Evolutionary conservation across 37 sponge, comb jelly and placozoan species (phyloP).

Genomic region (Ianthella basta): DNA sequence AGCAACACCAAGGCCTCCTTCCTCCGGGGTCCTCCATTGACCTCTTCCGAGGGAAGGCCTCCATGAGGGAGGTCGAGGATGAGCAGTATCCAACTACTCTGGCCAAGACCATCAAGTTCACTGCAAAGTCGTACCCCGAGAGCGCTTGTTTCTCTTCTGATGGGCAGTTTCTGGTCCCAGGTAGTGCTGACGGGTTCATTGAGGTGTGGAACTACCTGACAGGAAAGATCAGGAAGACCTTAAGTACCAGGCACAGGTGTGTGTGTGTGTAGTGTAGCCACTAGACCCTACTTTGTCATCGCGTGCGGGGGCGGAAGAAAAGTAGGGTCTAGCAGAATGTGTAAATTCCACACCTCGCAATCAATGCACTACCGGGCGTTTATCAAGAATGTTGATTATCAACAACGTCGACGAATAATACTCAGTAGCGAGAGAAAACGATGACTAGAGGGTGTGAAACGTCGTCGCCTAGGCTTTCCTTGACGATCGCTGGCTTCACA

Average conservation of each 20-base stretch:
- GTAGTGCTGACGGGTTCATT: slow-evolving; percentile 95
- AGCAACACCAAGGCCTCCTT: slow-evolving; percentile 95
- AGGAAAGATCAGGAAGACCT: slow-evolving; percentile 98
- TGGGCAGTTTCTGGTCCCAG: slow-evolving; percentile 97
- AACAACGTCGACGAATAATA: no score
- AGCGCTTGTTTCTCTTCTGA: slow-evolving; percentile 93
- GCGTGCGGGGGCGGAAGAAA: no score
- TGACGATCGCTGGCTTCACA: no score
- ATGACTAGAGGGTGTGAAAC: no score
- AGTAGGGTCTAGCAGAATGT: no score
- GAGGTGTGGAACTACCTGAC: slow-evolving; percentile 99
- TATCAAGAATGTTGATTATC: no score
- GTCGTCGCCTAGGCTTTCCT: no score
- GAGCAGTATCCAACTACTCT: slow-evolving; percentile 95
- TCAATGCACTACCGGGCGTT: no score
- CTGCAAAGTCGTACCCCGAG: slow-evolving; percentile 89
- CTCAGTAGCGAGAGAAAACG: no score
- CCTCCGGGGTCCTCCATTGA: slow-evolving; percentile 75
- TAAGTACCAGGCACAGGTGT: slow-evolving; percentile 95
- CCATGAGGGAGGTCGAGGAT: slow-evolving; percentile 88
- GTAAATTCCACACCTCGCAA: no score
- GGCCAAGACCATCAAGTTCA: slow-evolving; percentile 93
- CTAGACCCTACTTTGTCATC: no score
- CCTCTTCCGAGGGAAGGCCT: slow-evolving; percentile 74
- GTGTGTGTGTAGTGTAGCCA: neutral